A percentile compares a stretch with the other conserved stretches of the same genome.
Evolutionary conservation across 2,113 vertebrate species (phyloP).

Genomic region (Barnardius zonarius): DNA sequence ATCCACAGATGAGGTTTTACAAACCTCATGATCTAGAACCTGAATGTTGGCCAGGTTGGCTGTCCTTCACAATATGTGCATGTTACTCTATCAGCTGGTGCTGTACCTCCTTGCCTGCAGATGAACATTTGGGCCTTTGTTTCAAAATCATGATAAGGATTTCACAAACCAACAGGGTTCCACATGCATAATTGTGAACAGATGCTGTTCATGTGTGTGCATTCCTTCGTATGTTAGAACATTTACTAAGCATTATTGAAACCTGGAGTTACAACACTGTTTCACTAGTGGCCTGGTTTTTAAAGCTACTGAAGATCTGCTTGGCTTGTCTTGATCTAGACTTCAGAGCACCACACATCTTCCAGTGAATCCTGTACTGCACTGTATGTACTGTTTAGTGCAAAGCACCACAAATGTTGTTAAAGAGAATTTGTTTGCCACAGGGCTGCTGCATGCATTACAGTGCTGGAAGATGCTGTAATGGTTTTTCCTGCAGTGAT

Average conservation of each 20-base stretch:
- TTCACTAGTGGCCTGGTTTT: not conserved
- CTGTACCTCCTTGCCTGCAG: not conserved
- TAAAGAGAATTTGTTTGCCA: not conserved
- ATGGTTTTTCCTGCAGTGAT: not conserved
- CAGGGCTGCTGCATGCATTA: not conserved
- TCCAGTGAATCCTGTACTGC: not conserved
- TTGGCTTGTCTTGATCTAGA: slow-evolving; percentile 1
- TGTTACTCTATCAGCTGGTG: not conserved
- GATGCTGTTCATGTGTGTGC: not conserved
- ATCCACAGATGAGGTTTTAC: not conserved
- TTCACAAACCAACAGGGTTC: not conserved
- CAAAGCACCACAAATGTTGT: not conserved
- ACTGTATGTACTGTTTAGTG: not conserved
- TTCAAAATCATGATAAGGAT: not conserved
- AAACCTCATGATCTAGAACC: not conserved
- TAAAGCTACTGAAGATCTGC: not conserved
- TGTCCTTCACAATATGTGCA: not conserved
- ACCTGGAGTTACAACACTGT: not conserved
- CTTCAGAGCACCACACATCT: not conserved
- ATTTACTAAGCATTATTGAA: not conserved
- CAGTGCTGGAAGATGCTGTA: not conserved
- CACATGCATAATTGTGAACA: not conserved
- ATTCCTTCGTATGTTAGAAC: not conserved
- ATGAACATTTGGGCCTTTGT: not conserved
- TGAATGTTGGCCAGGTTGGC: not conserved